Percentiles rank a stretch among this genome's conserved stretches.
phyloP scores from a whole-genome alignment of 2,888 invertebrate genomes.

The Acanthosepion pharaonis region DNA sequence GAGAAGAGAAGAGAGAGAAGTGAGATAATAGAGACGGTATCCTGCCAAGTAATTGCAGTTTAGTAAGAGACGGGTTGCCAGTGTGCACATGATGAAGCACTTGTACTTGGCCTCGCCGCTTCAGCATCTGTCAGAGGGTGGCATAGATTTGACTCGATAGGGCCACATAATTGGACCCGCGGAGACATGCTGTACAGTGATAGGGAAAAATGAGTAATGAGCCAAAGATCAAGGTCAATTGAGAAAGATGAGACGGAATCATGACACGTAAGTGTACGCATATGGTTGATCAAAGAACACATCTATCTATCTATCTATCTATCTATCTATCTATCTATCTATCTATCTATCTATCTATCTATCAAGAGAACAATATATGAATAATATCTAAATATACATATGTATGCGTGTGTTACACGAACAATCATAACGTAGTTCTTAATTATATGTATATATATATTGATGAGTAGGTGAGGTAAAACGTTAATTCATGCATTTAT shows the following conservation, averaged over 20 bases:
- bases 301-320: too few species aligned
- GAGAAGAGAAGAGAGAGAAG: not conserved
- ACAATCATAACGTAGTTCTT: too few species aligned
- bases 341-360: too few species aligned
- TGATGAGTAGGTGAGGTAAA: too few species aligned
- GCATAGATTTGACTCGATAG: not conserved
- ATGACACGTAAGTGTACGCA: not conserved
- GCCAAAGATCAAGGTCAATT: constrained; percentile 21
- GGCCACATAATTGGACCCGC: constrained; percentile 16
- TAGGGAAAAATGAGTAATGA: not conserved
- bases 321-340: too few species aligned
- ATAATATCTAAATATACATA: too few species aligned
- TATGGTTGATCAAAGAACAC: not conserved
- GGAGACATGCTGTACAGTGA: not conserved
- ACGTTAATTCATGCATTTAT: too few species aligned
- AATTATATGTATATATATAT: too few species aligned
- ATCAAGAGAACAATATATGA: too few species aligned
- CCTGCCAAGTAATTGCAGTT: not conserved
- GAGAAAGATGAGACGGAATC: constrained; percentile 10
- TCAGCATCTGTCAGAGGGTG: not conserved
- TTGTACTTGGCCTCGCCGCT: not conserved
- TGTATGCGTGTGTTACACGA: too few species aligned
- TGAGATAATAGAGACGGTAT: not conserved
- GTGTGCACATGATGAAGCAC: not conserved
- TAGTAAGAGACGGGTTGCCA: not conserved